Conservation (phyloP, 2,797 vertebrate genomes). For the Amniataba percoides region DNA sequence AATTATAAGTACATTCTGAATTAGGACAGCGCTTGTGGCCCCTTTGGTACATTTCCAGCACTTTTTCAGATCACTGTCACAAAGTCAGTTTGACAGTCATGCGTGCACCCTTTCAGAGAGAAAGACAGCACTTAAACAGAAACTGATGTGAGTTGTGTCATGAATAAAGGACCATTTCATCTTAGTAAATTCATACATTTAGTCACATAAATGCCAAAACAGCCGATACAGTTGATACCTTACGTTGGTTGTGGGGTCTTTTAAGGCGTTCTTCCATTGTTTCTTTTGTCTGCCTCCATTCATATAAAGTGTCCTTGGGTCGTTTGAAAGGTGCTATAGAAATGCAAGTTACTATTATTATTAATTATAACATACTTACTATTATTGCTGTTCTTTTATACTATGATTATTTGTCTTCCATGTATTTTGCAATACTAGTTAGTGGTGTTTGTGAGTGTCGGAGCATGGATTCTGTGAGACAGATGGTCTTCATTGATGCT, state of each 20-base stretch:
- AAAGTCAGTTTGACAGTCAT: neutral
- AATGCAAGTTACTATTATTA: too few species aligned
- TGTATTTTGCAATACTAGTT: slow-evolving; percentile 11
- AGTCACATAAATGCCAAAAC: neutral
- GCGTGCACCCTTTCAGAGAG: neutral
- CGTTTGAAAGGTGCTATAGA: too few species aligned
- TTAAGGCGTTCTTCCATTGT: neutral
- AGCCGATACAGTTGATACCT: neutral
- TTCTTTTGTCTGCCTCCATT: neutral
- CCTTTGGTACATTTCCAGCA: neutral
- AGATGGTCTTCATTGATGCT: slow-evolving; percentile 53
- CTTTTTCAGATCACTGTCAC: slow-evolving; percentile 8
- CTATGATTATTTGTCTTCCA: neutral
- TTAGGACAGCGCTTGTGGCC: slow-evolving; percentile 1
- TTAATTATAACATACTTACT: too few species aligned
- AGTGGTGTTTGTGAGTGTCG: slow-evolving; percentile 12
- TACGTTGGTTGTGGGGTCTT: neutral
- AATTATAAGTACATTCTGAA: slow-evolving; percentile 12
- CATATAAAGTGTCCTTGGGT: too few species aligned
- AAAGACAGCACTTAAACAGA: neutral
- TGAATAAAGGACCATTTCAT: neutral
- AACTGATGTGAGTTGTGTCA: neutral
- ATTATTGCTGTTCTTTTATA: too few species aligned
- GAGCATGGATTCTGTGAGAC: slow-evolving; percentile 25
- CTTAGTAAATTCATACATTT: neutral